These are phyloP conservation scores for Bos indicus DNA, from an alignment of 2,113 vertebrate species.

Conservation along the genomic window DNA sequence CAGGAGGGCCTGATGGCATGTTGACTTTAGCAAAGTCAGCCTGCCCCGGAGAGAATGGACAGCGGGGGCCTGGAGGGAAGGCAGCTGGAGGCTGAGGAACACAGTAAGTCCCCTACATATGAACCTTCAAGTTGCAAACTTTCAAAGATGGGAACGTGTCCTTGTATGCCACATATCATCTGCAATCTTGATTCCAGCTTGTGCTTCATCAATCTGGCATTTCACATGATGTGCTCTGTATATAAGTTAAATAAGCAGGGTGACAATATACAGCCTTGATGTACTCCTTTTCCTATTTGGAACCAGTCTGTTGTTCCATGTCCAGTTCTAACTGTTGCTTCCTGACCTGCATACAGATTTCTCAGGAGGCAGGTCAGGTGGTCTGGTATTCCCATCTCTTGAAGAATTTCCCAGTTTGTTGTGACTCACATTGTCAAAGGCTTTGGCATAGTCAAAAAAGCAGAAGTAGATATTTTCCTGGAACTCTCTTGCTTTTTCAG, in stretches of 20 bases:
- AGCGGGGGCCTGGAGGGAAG: neutral
- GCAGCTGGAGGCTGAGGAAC: neutral
- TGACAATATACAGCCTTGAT: neutral
- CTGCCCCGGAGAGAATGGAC: neutral
- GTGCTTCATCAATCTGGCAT: neutral
- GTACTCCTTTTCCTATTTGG: neutral
- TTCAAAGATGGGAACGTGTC: neutral
- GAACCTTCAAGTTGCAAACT: neutral
- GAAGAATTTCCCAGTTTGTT: neutral
- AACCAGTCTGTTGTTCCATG: neutral
- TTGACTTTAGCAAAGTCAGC: neutral
- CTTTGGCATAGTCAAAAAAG: neutral
- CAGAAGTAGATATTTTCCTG: neutral
- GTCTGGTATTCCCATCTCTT: neutral
- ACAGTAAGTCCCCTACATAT: neutral
- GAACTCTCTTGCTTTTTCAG: neutral
- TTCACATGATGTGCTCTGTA: neutral
- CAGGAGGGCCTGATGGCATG: accelerated
- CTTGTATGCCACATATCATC: neutral
- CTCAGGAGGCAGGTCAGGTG: neutral
- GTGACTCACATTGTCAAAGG: neutral
- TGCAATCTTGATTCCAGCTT: neutral
- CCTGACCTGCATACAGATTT: neutral
- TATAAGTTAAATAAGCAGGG: neutral
- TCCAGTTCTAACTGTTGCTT: neutral